Percentiles rank a stretch among this genome's conserved stretches.
Evolutionary conservation across 1,140 invertebrate genomes (phyloP).

Genomic region (Drosophila mojavensis): DNA sequence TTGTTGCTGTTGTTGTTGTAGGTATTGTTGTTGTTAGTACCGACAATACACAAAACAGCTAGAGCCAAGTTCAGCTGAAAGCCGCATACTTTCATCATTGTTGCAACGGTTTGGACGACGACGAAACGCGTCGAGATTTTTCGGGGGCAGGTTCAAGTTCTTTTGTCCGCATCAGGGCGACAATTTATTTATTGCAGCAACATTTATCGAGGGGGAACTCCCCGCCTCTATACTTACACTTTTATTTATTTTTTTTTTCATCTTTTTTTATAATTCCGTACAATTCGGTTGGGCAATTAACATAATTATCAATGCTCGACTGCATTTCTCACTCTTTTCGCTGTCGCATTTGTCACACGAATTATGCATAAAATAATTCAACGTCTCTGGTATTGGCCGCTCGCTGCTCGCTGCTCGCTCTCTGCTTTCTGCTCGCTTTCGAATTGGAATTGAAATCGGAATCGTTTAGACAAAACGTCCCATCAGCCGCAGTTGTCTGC

Average conservation of each 20-base stretch:
- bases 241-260: not conserved
- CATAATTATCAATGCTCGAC: conserved; percentile 75
- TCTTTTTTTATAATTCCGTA: conserved; percentile 29
- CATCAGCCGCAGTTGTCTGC: conserved; percentile 18
- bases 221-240: not conserved
- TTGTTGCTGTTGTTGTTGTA: not conserved
- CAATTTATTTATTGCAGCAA: conserved; percentile 55
- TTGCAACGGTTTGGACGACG: conserved; percentile 2
- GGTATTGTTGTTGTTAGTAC: conserved; percentile 11
- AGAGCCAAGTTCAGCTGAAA: conserved; percentile 22
- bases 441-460: conserved; percentile 55
- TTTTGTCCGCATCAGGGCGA: conserved; percentile 50
- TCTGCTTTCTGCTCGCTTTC: conserved; percentile 64
- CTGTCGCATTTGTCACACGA: conserved; percentile 68
- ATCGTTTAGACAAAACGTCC: conserved; percentile 54
- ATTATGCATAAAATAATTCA: conserved; percentile 66
- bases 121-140: no score
- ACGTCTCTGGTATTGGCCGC: conserved; percentile 3
- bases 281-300: conserved; percentile 62
- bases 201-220: conserved; percentile 4
- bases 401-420: not conserved
- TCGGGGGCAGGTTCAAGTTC: not conserved
- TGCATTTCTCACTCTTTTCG: conserved; percentile 60
- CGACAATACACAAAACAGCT: conserved; percentile 19
- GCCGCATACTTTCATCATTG: conserved; percentile 36